Evolutionary conservation across 1,140 invertebrate species (phyloP), one percentile per base, ranked within the genome.

Genomic region (Sminthurides bifidus): DNA sequence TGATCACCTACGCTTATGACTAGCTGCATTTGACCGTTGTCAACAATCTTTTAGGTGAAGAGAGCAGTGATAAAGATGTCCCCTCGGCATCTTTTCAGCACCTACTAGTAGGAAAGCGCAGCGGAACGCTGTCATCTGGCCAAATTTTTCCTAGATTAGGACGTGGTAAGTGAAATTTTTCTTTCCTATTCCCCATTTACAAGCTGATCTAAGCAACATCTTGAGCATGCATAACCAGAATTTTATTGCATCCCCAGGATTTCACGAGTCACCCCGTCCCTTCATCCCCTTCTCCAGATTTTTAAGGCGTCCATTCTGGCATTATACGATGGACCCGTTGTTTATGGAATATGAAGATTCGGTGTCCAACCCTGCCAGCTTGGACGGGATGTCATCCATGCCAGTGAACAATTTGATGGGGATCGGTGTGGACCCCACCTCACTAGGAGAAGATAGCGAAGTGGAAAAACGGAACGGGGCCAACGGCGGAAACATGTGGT

Each of bases 271-370:
- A n/a, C 61, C 61, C 35, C 30, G 63, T 15, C 63, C 61, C 43
- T 27, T 65, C 19, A 65, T 65, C 26, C 63, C 63, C n/a, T 65
- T 65, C 49, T 60, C 63, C 5, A 57, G 63, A 23, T 59, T 65
- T 4, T 59, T 59, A 17, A 65, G 61, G 26, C 56, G 63, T 12
- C 51, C 58, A 3, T 61, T 44, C 49, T 60, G 54, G 58, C 52
- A 50, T 27, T 54, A 49, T 21, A 43, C 54, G 5, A n/a, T 50
- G n/a, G 58, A 58, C 27, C 37, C 59, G 19, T 56, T 55, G 19
- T 50, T 33, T 23, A 23, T 50, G 14, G 63, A 65, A 31, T 61
- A 65, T 44, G 63, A 65, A 33, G 63, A 61, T 37, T 41, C 38
- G 4, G 3, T 49, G 3, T 27, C 26, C 12, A 52, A 33, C 30